phyloP scores from a whole-genome alignment of 2,888 invertebrate genomes.

The Lasioglossum pauxillum region DNA sequence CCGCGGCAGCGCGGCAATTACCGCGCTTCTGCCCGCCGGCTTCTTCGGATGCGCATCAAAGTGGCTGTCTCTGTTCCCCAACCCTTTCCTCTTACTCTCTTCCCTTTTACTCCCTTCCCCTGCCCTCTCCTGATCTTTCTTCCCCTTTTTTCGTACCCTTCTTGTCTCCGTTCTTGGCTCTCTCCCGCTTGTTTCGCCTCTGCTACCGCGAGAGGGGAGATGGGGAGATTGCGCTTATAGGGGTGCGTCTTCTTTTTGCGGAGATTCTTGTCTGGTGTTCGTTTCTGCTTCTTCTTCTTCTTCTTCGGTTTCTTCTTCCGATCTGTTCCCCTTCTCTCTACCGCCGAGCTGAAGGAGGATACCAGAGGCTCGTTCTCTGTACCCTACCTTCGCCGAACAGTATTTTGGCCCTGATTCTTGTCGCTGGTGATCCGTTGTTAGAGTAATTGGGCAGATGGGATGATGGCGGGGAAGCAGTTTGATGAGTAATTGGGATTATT shows the following conservation, averaged over 20 bases:
- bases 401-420: conserved; percentile 26
- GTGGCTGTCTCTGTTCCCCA: conserved; percentile 50
- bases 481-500: conserved; percentile 36
- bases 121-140: conserved; percentile 10
- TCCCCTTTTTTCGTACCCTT: conserved; percentile 19
- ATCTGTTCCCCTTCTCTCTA: neutral
- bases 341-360: neutral
- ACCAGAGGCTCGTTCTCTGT: neutral
- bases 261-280: conserved; percentile 48
- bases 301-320: conserved; percentile 15
- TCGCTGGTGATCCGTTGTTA: conserved; percentile 33
- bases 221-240: conserved; percentile 57
- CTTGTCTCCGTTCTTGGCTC: conserved; percentile 23
- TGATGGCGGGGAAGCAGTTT: conserved; percentile 25
- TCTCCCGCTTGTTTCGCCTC: conserved; percentile 22
- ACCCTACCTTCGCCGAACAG: conserved; percentile 1
- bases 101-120: neutral
- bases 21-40: conserved; percentile 77
- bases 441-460: conserved; percentile 36
- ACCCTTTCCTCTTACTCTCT: neutral
- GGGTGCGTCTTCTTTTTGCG: conserved; percentile 54
- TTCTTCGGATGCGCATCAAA: conserved; percentile 70
- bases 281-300: conserved; percentile 27
- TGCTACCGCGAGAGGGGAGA: conserved; percentile 39
- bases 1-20: conserved; percentile 78